Evolutionary conservation across 2,797 vertebrate species (phyloP), one percentile per base, ranked within the genome.

Genomic region (Oophaga sylvatica): DNA sequence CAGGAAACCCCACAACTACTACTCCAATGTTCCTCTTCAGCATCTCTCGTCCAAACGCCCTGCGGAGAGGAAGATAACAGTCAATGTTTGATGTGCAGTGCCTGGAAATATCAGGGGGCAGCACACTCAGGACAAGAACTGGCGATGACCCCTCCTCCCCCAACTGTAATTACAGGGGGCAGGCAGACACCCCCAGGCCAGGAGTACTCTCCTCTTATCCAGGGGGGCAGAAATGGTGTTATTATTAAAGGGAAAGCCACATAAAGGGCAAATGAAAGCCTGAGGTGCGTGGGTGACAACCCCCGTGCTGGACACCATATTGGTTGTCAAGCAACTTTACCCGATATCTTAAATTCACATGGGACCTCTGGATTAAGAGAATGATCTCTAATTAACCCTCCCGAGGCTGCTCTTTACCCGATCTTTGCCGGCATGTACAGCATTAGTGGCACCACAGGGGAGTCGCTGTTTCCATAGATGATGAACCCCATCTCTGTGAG

Each of bases 361-460:
- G 11, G 12, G 9, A 67, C 63, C 10, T 26, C 3, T 17, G 5
- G 4, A 31, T 70, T 70, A 15, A 16, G 5, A 8, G 19, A 8
- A 16, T 2, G 0, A 0, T 31, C 29, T 0, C 26, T 31, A 5
- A 5, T 31, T 70, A 29, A 70, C 67, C 65, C 65, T 70, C 15
- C 53, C 20, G 10, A 17, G 56, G 29, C 60, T 35, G 1, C 9
- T 88, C 91, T 83, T 0, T 91, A 96, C 95, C 97, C 97, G 35
- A 99, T 97, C 93, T 99, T 99, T 91, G 97, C 98, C 5, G 97
- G 98, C 98, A 99, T 99, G 91, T 99, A 99, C 31, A 99, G 95
- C 98, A 99, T 99, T 92, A 99, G 92, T 90, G 98, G 98, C 63
- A 99, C 96, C 62, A 99, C 96, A 0, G 98, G 98, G 0, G 98